A percentile compares a stretch with the other conserved stretches of the same genome.
Conservation (phyloP, 2,888 invertebrate genomes). For the Andrena bucephala region DNA sequence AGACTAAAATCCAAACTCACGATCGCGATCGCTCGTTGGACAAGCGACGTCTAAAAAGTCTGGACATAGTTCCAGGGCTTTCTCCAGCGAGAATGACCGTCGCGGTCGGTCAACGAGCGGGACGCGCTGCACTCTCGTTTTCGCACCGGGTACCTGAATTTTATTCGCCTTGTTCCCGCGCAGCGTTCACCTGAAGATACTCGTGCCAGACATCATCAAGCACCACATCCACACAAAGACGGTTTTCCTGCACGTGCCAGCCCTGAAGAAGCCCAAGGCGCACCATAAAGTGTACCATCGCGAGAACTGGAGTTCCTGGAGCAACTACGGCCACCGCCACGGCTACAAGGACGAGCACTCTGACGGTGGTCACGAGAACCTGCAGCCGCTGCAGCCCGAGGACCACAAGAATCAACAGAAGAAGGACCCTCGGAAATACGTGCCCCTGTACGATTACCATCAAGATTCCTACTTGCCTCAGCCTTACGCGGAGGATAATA, state of each 20-base stretch:
- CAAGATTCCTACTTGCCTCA: conserved; percentile 68
- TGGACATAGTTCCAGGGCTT: conserved; percentile 35
- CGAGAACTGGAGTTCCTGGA: conserved; percentile 78
- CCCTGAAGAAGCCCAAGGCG: conserved; percentile 41
- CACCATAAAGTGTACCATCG: conserved; percentile 85
- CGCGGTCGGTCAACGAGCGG: neutral
- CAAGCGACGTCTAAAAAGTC: neutral
- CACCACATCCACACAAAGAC: conserved; percentile 88
- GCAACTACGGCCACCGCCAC: conserved; percentile 78
- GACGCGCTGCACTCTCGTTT: conserved; percentile 43
- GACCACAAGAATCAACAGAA: conserved; percentile 24
- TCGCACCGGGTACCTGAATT: conserved; percentile 1
- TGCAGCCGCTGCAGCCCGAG: conserved; percentile 1
- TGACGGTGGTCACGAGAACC: conserved; percentile 41
- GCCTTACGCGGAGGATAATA: conserved; percentile 31
- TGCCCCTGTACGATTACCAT: conserved; percentile 27
- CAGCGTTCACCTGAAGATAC: conserved; percentile 87
- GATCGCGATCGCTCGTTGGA: neutral
- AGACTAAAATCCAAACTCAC: neutral
- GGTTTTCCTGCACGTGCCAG: conserved; percentile 86
- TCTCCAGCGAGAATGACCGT: conserved; percentile 42
- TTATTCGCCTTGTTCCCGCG: conserved; percentile 27
- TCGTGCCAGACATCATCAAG: conserved; percentile 88
- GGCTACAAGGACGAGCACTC: conserved; percentile 53
- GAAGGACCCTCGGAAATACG: conserved; percentile 5